phyloP scores from a whole-genome alignment of 2,797 vertebrate species.

The Poeciliopsis turneri region DNA sequence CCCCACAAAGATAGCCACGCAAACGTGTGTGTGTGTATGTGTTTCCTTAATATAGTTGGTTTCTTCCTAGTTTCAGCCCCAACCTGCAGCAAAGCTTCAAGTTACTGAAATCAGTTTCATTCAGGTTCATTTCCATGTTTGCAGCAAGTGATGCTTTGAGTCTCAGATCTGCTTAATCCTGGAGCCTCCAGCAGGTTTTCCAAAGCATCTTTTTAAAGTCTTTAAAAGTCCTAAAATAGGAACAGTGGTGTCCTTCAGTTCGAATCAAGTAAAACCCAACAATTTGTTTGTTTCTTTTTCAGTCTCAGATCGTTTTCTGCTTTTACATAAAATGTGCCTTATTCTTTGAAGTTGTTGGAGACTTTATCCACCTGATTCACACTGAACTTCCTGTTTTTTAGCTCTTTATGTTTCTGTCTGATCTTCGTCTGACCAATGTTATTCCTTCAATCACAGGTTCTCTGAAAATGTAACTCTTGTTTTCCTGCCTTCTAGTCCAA shows the following conservation, averaged over 20 bases:
- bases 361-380: not conserved
- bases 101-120: not conserved
- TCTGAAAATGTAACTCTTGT: not conserved
- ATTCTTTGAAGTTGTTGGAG: not conserved
- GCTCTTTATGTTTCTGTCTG: no score
- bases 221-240: no score
- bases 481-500: not conserved
- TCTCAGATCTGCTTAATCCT: no score
- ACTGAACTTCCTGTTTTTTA: not conserved
- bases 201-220: no score
- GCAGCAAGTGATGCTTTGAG: not conserved
- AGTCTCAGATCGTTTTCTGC: not conserved
- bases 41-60: slow-evolving; percentile 12
- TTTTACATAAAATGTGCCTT: not conserved
- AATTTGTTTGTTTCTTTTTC: not conserved
- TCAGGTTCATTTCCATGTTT: not conserved
- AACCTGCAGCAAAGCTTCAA: not conserved
- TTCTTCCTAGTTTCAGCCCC: slow-evolving; percentile 19
- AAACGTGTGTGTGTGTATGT: not conserved
- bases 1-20: no score
- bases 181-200: not conserved
- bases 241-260: not conserved
- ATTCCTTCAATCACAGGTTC: not conserved
- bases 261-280: not conserved
- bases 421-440: no score